Base-by-base conservation (phyloP, 2,113 vertebrate species). In the Dipodomys ordii region DNA sequence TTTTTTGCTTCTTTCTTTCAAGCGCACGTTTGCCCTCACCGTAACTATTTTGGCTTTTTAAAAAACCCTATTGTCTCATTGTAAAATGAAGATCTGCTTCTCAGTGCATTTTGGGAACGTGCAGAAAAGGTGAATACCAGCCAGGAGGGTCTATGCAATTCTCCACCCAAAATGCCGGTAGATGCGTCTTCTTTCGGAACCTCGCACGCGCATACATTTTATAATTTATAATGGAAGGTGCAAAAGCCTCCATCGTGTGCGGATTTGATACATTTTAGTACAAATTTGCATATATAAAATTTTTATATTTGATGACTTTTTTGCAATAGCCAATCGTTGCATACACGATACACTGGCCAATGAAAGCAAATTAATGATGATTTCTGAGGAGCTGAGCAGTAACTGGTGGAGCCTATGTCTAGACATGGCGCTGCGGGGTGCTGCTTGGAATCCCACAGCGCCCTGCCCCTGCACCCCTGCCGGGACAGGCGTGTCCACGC, bases 151-250 rank as follows among this genome's bases (percentile, higher is more conserved):
- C 19, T 60, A 13, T 18, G 25, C n/a, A 28, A 4, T 64, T 87
- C 3, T 18, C 28, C 20, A 25, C 53, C 16, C 53, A 57, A 57
- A 57, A 57, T 57, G 15, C 15, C 53, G 60, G 73, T 62, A 30
- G 27, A 57, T 88, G 64, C 16, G 18, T 80, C 83, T 93, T 73
- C 46, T 81, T 62, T 11, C 30, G 35, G 9, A 73, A 53, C 35
- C 25, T 81, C 90, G 82, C 27, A 30, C 64, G n/a, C 64, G 12
- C 4, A 69, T 68, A 35, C 16, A 20, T 82, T 57, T 94, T 79
- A 91, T 86, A 35, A 82, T 91, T 88, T 94, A 69, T 49, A 44
- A 2, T 7, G 49, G 71, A 94, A 88, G 72, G 16, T 71, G 60
- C 49, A 67, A 83, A 88, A 18, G 1, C 2, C 22, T 67, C 25